A percentile compares a stretch with the other conserved stretches of the same genome.
phyloP scores from a whole-genome alignment of 1,140 invertebrate species.

The Drosophila aff. region DNA sequence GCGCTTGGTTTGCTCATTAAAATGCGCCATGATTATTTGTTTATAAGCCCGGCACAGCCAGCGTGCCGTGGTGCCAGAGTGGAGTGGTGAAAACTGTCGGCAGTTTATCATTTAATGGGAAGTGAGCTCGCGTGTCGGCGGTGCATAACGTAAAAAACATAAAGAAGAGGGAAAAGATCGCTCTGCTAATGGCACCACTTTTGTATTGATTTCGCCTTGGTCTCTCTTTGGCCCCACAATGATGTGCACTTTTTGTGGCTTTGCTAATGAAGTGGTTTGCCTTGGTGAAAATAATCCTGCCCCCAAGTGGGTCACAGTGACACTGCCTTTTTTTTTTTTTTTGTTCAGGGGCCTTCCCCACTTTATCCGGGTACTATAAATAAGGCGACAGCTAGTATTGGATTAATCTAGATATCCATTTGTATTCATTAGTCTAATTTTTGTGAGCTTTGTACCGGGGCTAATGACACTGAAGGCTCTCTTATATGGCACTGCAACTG shows the following conservation, averaged over 20 bases:
- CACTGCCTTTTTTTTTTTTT: slow-evolving; percentile 28
- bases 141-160: slow-evolving; percentile 17
- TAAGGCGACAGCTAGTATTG: slow-evolving; percentile 72
- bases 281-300: slow-evolving; percentile 27
- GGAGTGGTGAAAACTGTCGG: slow-evolving; percentile 20
- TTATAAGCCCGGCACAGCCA: slow-evolving; percentile 50
- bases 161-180: slow-evolving; percentile 4
- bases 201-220: slow-evolving; percentile 45
- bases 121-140: slow-evolving; percentile 21
- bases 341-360: background rate
- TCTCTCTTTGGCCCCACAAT: slow-evolving; percentile 28
- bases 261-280: slow-evolving; percentile 68
- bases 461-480: slow-evolving; percentile 49
- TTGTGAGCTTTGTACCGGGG: slow-evolving; percentile 10
- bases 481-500: slow-evolving; percentile 24
- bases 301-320: slow-evolving; percentile 61
- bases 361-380: slow-evolving; percentile 62
- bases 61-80: slow-evolving; percentile 2
- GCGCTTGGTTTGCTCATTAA: slow-evolving; percentile 73
- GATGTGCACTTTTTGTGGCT: slow-evolving; percentile 70
- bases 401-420: slow-evolving; percentile 81
- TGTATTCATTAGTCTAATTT: slow-evolving; percentile 82
- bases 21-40: slow-evolving; percentile 74
- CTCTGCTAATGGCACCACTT: slow-evolving; percentile 61
- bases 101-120: slow-evolving; percentile 48